Evolutionary conservation across 1,140 invertebrate genomes (phyloP), one percentile per base, ranked within the genome.

Genomic region (Cydia amplana): DNA sequence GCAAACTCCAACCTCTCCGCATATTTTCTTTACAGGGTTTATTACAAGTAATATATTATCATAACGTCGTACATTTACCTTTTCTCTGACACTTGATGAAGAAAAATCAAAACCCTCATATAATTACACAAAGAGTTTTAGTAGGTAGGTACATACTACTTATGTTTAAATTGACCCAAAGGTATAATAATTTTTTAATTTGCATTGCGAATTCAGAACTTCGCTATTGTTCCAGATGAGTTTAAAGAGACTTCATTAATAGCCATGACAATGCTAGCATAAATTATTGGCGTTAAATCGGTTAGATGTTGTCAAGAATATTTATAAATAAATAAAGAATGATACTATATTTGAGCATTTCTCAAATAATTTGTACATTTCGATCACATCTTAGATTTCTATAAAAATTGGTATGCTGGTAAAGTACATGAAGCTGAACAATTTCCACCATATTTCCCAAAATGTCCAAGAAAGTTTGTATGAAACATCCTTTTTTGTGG

Each of bases 101-200:
- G 51, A 55, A n/a, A n/a, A 55, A 55, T 18, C 16, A 55, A 18
- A n/a, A 55, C 16, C n/a, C 1, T 55, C 16, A 2, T 55, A 18
- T n/a, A 18, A n/a, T 16, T 18, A 55, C 51, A 55, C n/a, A n/a
- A 16, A 18, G n/a, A 20, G 36, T 40, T 40, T 40, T 36, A 28
- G 28, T 28, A 28, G 4, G 4, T 4, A 28, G 0, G 36, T 40
- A 9, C 36, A 32, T 20, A 16, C 0, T n/a, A n/a, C n/a, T n/a
- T 18, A 12, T 23, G 55, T 40, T 70, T 40, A 40, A 70, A 70
- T 70, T 1, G n/a, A 40, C 36, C 14, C 74, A 78, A 77, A 76
- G 72, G 78, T 79, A 77, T 79, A 73, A 77, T 79, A 80, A 76
- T 80, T 82, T 23, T 72, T 67, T 77, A 72, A 82, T 80, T 82